These are phyloP conservation scores for Threskiornis aethiopicus DNA, from an alignment of 2,797 vertebrate genomes.

Conservation along the genomic window DNA sequence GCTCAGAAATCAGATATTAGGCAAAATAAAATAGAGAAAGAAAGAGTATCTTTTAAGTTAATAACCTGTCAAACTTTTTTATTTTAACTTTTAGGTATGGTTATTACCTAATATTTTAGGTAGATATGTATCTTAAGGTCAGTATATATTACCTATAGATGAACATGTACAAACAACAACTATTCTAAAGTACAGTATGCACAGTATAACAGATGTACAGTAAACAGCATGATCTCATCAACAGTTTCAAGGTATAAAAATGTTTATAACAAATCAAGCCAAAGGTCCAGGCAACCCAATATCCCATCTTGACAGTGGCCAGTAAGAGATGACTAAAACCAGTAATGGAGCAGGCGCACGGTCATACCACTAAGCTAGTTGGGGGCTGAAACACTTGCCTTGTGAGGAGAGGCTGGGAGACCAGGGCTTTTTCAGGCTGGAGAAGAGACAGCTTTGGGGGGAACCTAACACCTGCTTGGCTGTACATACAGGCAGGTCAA, in stretches of 20 bases:
- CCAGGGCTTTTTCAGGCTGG: neutral
- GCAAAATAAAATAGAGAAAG: neutral
- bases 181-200: neutral
- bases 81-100: neutral
- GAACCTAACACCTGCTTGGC: neutral
- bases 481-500: neutral
- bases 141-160: neutral
- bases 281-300: neutral
- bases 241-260: neutral
- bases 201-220: neutral
- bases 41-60: neutral
- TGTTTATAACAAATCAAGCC: neutral
- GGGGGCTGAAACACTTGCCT: neutral
- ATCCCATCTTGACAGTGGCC: neutral
- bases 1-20: neutral
- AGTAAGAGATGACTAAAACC: neutral
- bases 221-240: neutral
- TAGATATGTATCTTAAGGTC: neutral
- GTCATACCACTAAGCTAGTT: neutral
- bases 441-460: neutral
- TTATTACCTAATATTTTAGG: neutral
- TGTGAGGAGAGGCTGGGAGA: neutral
- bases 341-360: neutral
- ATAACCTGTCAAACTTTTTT: neutral
- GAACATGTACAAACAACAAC: neutral